Base-by-base conservation (phyloP, 2,113 vertebrate genomes). In the Notiomystis cincta region DNA sequence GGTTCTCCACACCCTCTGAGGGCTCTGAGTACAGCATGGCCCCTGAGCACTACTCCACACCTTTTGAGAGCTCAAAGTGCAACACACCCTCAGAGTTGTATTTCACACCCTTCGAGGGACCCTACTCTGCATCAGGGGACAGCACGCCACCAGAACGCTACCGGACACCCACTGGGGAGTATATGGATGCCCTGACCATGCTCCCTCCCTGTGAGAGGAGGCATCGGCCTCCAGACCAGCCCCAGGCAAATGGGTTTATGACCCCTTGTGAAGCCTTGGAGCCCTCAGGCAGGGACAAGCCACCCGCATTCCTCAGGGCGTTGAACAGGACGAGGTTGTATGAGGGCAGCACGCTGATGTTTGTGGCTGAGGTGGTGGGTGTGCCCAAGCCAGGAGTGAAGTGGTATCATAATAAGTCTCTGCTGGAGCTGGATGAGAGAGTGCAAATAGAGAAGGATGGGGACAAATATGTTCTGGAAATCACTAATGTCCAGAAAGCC, bases 271-370 rank as follows among this genome's bases (percentile, higher is more conserved):
- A 99, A 96, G 98, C 99, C 66, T 42, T 96, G 33, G 96, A 98
- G 53, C 97, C 98, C 8, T 99, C 98, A 90, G 98, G 98, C 48
- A 98, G 98, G 89, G 98, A 99, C 88, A 98, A 98, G 80, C 99
- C 99, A 69, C 99, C 99, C 30, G 99, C 99, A 73, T 99, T 99
- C 88, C 98, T 99, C 76, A 99, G 98, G 95, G 98, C 98, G 5
- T 97, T 99, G 77, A 98, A 97, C 27, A 98, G 98, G 92, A 99
- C 97, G 95, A 98, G 95, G 83, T 82, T 99, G 50, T 98, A 98
- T 96, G 98, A 99, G 96, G 98, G 98, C 21, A 98, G 98, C 67
- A 98, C 98, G 0, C 93, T 99, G 50, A 97, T 45, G 2, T 99
- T 99, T 95, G 97, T 97, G 89, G 98, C 98, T 30, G 98, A 99